phyloP scores from a whole-genome alignment of 2,113 vertebrate genomes.

The Heterotilapia buettikoferi region DNA sequence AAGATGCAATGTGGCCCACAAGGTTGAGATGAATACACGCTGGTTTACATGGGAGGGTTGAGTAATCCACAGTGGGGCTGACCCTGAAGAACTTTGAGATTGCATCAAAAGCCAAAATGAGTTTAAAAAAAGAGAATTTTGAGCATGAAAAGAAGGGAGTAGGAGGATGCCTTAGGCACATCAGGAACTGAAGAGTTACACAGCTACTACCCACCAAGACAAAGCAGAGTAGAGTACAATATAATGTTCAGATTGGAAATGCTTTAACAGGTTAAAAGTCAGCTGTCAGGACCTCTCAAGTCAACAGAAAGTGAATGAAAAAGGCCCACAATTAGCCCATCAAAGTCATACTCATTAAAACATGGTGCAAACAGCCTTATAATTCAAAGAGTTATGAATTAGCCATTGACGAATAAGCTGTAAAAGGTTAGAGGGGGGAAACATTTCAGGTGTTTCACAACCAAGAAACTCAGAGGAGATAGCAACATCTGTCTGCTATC shows the following conservation, averaged over 20 bases:
- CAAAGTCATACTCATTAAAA: slow-evolving; percentile 6
- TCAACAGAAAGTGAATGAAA: slow-evolving; percentile 6
- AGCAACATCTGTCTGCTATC: slow-evolving; percentile 30
- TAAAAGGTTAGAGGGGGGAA: background rate
- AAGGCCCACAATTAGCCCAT: background rate
- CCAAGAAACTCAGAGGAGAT: background rate
- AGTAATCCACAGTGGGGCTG: slow-evolving; percentile 49
- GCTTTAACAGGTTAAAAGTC: slow-evolving; percentile 8
- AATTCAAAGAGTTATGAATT: background rate
- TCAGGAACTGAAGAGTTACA: slow-evolving; percentile 10
- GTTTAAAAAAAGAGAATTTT: slow-evolving; percentile 46
- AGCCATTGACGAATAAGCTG: background rate
- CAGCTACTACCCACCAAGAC: slow-evolving; percentile 5
- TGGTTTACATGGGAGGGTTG: slow-evolving; percentile 53
- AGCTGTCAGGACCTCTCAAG: background rate
- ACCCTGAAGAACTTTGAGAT: slow-evolving; percentile 56
- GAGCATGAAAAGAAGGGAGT: slow-evolving; percentile 44
- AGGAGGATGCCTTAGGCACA: slow-evolving; percentile 52
- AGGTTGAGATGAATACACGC: slow-evolving; percentile 51
- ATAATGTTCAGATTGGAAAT: slow-evolving; percentile 35
- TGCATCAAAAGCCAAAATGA: slow-evolving; percentile 64
- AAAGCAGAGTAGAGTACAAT: slow-evolving; percentile 15
- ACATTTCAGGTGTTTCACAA: slow-evolving; percentile 1
- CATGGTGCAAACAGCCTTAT: background rate
- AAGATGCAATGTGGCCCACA: slow-evolving; percentile 27